phyloP scores from a whole-genome alignment of 2,888 invertebrate species.

The Maniola hyperantus region DNA sequence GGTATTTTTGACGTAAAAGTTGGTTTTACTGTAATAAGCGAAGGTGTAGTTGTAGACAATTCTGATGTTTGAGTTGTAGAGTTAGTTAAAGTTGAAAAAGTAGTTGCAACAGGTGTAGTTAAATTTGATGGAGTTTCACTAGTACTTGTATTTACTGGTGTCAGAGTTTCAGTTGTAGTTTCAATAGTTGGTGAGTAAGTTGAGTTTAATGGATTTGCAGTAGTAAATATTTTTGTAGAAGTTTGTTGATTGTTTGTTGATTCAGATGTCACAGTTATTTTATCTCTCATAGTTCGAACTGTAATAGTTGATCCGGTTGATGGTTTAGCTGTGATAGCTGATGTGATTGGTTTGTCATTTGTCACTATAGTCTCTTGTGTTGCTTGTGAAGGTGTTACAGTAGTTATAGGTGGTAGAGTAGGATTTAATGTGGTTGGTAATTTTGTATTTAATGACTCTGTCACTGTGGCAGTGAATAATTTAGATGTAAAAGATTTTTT shows the following conservation, averaged over 20 bases:
- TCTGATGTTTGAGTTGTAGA: not conserved
- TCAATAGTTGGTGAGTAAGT: not conserved
- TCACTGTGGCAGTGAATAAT: not conserved
- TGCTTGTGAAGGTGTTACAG: not conserved
- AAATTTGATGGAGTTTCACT: no score
- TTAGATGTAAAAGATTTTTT: not conserved
- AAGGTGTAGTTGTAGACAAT: no score
- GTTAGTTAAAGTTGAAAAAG: not conserved
- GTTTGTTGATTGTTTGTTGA: slow-evolving; percentile 1
- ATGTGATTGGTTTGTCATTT: not conserved
- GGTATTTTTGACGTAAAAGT: not conserved
- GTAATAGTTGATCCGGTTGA: slow-evolving; percentile 9
- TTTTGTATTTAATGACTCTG: not conserved
- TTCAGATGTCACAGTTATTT: not conserved
- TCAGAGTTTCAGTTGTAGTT: not conserved
- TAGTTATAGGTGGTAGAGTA: not conserved
- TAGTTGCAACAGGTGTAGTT: not conserved
- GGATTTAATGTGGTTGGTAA: not conserved
- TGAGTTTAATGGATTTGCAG: not conserved
- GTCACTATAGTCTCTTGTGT: not conserved
- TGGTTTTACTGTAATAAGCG: not conserved
- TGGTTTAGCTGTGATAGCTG: not conserved
- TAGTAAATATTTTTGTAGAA: not conserved
- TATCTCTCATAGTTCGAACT: not conserved
- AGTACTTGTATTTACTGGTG: not conserved